These are phyloP conservation scores for Lepidostoma basale DNA, from an alignment of 1,140 invertebrate genomes.

Conservation along the genomic window DNA sequence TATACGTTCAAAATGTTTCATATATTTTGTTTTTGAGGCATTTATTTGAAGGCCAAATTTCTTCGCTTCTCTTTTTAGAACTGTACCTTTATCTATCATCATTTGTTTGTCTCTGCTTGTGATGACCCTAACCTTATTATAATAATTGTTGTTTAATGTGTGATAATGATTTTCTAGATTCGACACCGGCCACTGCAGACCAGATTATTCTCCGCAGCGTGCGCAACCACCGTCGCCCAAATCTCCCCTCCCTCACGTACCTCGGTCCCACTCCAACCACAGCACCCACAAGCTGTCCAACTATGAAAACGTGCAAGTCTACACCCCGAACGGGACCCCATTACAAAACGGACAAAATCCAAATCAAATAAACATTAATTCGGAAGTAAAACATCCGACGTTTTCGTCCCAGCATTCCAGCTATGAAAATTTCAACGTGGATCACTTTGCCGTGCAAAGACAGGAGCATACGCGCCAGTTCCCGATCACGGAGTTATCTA, in stretches of 20 bases:
- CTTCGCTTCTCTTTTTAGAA: no score
- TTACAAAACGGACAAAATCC: slow-evolving; percentile 43
- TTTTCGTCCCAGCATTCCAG: slow-evolving; percentile 49
- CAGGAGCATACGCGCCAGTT: slow-evolving; percentile 47
- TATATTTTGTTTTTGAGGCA: not conserved
- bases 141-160: not conserved
- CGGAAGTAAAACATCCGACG: not conserved
- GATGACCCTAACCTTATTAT: not conserved
- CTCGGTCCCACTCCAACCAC: not conserved
- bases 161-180: slow-evolving; percentile 37
- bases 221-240: slow-evolving; percentile 21
- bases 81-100: no score
- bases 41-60: no score
- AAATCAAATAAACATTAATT: slow-evolving; percentile 44
- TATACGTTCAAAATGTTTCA: no score
- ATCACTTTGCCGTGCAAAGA: slow-evolving; percentile 52
- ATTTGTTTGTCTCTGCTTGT: no score
- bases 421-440: slow-evolving; percentile 56
- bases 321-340: not conserved
- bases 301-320: slow-evolving; percentile 58
- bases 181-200: slow-evolving; percentile 32
- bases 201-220: slow-evolving; percentile 27
- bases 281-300: slow-evolving; percentile 49
- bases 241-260: not conserved
- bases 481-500: slow-evolving; percentile 54